phyloP scores from a whole-genome alignment of 2,113 vertebrate species.

The Lamprotornis superbus region DNA sequence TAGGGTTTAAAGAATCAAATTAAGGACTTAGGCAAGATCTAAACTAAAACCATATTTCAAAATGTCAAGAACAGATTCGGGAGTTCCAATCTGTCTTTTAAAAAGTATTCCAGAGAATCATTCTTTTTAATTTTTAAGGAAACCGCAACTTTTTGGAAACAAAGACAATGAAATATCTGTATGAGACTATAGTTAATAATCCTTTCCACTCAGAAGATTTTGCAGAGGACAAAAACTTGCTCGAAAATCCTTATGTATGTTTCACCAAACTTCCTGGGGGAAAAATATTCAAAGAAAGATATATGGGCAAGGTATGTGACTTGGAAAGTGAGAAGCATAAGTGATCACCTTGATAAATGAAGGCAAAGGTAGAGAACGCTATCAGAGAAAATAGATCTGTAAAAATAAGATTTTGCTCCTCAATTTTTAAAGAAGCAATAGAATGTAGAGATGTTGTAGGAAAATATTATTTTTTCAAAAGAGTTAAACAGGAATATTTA shows the following conservation, averaged over 20 bases:
- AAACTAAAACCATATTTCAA: background rate
- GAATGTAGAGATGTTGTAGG: background rate
- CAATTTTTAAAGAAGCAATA: background rate
- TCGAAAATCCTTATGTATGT: background rate
- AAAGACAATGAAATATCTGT: background rate
- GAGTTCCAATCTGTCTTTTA: background rate
- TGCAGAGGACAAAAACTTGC: background rate
- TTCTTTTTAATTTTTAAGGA: background rate
- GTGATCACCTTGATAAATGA: background rate
- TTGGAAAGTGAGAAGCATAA: background rate
- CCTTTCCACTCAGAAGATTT: background rate
- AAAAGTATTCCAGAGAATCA: background rate
- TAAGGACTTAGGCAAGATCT: background rate
- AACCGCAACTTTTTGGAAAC: fast-evolving
- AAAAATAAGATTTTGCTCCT: background rate
- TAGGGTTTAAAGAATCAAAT: background rate
- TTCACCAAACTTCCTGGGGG: background rate
- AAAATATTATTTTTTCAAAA: background rate
- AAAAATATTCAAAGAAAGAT: background rate
- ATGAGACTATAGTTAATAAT: background rate
- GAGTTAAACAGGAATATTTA: background rate
- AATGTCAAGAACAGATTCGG: background rate
- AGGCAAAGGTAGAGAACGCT: background rate
- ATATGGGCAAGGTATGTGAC: background rate
- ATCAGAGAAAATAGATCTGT: background rate